Conservation (phyloP, 2,888 invertebrate species). For the Volucella inflata region DNA sequence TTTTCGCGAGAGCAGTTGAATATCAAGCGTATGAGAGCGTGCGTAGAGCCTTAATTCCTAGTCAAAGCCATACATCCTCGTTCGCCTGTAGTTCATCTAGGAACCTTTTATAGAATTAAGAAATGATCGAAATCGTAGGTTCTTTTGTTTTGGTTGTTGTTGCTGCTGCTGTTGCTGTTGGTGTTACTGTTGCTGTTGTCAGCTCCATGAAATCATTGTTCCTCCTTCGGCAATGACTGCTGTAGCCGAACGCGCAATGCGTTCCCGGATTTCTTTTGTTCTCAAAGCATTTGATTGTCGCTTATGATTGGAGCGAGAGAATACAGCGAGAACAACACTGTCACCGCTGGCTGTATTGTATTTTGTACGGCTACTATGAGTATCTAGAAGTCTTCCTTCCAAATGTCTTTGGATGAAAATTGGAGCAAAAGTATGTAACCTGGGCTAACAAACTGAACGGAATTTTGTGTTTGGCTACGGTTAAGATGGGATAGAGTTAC, state of each 20-base stretch:
- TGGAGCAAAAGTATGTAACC: constrained; percentile 70
- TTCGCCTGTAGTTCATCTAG: neutral
- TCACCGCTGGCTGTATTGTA: constrained; percentile 29
- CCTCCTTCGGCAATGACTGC: neutral
- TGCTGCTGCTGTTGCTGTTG: no score
- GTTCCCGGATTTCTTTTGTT: constrained; percentile 74
- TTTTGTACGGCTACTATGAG: neutral
- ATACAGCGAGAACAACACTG: constrained; percentile 57
- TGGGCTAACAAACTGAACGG: constrained; percentile 67
- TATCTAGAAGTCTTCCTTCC: constrained; percentile 1
- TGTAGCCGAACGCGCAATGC: constrained; percentile 55
- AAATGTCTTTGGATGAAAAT: constrained; percentile 54
- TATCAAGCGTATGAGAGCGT: constrained; percentile 11
- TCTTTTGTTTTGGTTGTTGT: constrained; percentile 13
- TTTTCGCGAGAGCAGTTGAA: neutral
- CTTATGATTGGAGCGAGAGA: constrained; percentile 65
- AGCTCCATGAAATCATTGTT: constrained; percentile 67
- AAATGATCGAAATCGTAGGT: constrained; percentile 72
- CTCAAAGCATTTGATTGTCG: constrained; percentile 61
- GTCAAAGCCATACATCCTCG: constrained; percentile 21
- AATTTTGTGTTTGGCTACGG: constrained; percentile 53
- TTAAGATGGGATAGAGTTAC: constrained; percentile 18
- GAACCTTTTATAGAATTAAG: constrained; percentile 74
- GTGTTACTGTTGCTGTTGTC: constrained; percentile 30
- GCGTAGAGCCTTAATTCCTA: constrained; percentile 44